These are phyloP conservation scores for Heliothis peltigera DNA, from an alignment of 2,888 invertebrate species.

Conservation along the genomic window DNA sequence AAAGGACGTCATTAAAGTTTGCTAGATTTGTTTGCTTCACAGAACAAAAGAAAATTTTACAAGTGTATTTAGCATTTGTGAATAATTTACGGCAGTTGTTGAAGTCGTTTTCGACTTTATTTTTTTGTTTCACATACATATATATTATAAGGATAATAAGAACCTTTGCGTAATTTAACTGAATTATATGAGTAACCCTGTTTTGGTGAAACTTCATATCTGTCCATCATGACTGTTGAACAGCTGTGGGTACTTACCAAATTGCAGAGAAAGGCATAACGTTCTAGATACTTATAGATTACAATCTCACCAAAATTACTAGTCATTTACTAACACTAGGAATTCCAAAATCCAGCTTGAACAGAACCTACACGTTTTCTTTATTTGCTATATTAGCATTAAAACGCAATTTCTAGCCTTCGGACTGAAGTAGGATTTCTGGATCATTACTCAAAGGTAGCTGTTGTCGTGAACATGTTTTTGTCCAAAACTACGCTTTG, in stretches of 20 bases:
- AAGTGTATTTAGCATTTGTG: neutral
- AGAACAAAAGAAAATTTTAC: neutral
- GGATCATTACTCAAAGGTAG: neutral
- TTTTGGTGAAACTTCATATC: neutral
- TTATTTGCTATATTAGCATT: constrained; percentile 9
- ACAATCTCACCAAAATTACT: constrained; percentile 39
- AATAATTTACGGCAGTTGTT: neutral
- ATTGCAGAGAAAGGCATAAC: constrained; percentile 36
- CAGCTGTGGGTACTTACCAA: constrained; percentile 12
- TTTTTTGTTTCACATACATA: too few species aligned
- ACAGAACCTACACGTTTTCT: neutral
- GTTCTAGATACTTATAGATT: constrained; percentile 24
- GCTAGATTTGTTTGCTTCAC: neutral
- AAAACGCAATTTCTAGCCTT: neutral
- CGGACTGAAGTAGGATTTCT: neutral
- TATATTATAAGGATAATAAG: too few species aligned
- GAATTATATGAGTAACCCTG: too few species aligned
- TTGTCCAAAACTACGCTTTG: neutral
- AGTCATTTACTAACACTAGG: constrained; percentile 23
- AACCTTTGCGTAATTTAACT: too few species aligned
- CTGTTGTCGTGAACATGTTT: neutral
- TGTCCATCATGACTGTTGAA: neutral
- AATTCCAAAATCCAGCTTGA: constrained; percentile 9
- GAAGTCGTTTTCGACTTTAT: neutral
- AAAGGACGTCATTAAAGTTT: too few species aligned